Base-by-base conservation (phyloP, 1,140 invertebrate genomes). In the Drosophila varians region DNA sequence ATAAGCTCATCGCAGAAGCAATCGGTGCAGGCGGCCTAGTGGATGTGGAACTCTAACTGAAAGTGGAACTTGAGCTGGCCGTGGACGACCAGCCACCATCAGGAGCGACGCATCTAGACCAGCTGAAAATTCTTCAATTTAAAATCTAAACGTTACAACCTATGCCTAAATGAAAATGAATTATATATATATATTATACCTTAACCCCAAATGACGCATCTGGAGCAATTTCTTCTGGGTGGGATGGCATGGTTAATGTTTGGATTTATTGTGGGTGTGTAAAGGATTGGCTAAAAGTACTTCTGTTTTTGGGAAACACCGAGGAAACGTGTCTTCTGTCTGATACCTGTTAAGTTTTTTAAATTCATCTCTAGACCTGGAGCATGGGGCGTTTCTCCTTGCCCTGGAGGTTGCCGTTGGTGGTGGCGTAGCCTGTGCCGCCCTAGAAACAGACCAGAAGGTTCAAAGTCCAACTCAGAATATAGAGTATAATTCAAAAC, bases 1-100 rank as follows among this genome's bases (percentile, higher is more conserved):
- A 98, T 99, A 65, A 99, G 97, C 92, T 94, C 95, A 86, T 97
- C 97, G 57, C 98, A 99, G 91, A 97, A 97, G 90, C 92, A 93
- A 91, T 92, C 94, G 52, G 92, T 94, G 34, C 93, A 93, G 75
- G 93, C 93, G 16, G 92, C 93, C 75, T 94, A 90, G 76, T 79
- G 64, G 71, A 62, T 26, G 51, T 69, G 48, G 42, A 51, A 40
- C 16, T 16, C 14, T 4, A 40, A 42, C 38, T 18, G 16, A 7
- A 18, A 40, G 11, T 36, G 34, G n/a, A 12, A 36, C 34, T 14
- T 5, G 36, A 38, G 6, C 60, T 62, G 60, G 60, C 58, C 58
- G 55, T 62, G 54, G 57, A 43, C 49, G 51, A 45, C 66, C 66
- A 58, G 47, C 18, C 68, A 71, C 26, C 42, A 46, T 14, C 48